A percentile compares a stretch with the other conserved stretches of the same genome.
Conservation (phyloP, 2,888 invertebrate genomes). For the Catonia carolina region DNA sequence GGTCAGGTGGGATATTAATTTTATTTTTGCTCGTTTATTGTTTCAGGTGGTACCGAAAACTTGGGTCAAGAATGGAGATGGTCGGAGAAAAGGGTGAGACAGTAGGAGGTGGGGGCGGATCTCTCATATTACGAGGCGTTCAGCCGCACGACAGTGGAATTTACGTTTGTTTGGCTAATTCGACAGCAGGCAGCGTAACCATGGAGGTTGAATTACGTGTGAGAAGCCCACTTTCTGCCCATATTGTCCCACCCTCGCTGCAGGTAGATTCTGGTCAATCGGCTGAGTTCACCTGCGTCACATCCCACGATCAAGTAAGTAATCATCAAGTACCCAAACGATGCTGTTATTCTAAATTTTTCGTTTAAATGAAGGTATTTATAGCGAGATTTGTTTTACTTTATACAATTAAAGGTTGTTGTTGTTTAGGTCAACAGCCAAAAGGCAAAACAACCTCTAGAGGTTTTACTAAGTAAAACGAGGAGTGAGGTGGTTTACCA, state of each 20-base stretch:
- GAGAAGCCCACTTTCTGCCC: slow-evolving; percentile 34
- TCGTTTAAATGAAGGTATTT: too few species aligned
- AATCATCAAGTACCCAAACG: background rate
- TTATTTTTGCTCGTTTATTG: too few species aligned
- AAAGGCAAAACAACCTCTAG: too few species aligned
- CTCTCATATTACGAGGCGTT: slow-evolving; percentile 30
- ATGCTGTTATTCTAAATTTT: background rate
- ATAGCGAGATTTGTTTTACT: too few species aligned
- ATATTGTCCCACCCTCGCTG: slow-evolving; percentile 24
- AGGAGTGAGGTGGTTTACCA: too few species aligned
- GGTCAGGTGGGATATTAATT: too few species aligned
- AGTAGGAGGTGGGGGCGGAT: slow-evolving; percentile 29
- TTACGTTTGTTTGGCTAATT: slow-evolving; percentile 42
- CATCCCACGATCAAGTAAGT: slow-evolving; percentile 21
- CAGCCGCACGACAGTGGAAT: slow-evolving; percentile 36
- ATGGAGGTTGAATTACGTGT: slow-evolving; percentile 39
- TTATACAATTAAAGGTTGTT: too few species aligned
- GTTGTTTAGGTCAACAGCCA: too few species aligned
- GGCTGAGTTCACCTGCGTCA: slow-evolving; percentile 24
- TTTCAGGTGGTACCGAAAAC: slow-evolving; percentile 28
- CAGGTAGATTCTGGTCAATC: slow-evolving; percentile 25
- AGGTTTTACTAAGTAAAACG: too few species aligned
- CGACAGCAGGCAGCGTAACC: slow-evolving; percentile 38
- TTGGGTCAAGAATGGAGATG: slow-evolving; percentile 12
- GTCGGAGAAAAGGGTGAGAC: too few species aligned